These are phyloP conservation scores for Prunella himalayana DNA, from an alignment of 2,113 vertebrate genomes.

Conservation along the genomic window DNA sequence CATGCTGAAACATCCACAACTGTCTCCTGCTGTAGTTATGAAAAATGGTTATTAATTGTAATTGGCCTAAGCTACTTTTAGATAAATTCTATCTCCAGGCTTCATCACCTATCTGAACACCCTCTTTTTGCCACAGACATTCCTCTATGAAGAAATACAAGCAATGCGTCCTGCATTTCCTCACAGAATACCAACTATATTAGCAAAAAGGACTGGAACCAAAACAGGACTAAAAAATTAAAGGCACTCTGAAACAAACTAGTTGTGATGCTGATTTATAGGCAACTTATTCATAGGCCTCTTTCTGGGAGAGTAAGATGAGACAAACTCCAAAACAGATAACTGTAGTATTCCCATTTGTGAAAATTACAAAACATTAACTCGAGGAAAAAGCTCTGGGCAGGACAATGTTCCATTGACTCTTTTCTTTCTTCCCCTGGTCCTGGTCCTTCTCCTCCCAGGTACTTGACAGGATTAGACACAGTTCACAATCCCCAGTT, in stretches of 20 bases:
- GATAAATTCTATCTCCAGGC: neutral
- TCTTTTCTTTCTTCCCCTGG: neutral
- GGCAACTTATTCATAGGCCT: neutral
- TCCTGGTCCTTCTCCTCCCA: neutral
- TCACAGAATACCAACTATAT: neutral
- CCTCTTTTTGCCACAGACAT: neutral
- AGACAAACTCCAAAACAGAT: neutral
- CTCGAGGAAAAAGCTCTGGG: neutral
- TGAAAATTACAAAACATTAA: neutral
- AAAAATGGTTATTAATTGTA: constrained; percentile 39
- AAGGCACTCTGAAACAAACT: neutral
- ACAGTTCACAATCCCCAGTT: neutral
- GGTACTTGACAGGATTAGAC: neutral
- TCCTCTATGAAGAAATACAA: neutral
- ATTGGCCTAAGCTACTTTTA: neutral
- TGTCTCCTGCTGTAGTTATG: neutral
- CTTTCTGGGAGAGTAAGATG: neutral
- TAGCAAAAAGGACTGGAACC: neutral
- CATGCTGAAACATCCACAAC: neutral
- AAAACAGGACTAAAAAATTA: constrained; percentile 14
- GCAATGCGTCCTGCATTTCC: neutral
- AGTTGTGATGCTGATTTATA: neutral
- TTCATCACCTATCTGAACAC: constrained; percentile 3
- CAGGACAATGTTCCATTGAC: neutral
- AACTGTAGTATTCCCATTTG: neutral